These are phyloP conservation scores for Zaprionus africanus DNA, from an alignment of 1,140 invertebrate species.

Conservation along the genomic window DNA sequence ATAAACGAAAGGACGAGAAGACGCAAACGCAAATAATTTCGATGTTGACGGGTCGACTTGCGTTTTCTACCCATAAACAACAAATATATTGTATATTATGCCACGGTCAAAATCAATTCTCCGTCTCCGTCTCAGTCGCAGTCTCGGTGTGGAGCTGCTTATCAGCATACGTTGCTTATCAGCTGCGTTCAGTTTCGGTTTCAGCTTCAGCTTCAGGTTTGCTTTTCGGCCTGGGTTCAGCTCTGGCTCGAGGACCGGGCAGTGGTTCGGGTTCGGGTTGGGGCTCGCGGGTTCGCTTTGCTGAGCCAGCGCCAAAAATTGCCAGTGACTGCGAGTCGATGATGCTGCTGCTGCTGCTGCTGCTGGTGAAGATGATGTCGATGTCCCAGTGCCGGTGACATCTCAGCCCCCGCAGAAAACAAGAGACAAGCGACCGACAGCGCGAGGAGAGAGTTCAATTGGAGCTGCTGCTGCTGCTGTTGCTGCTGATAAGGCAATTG, in stretches of 20 bases:
- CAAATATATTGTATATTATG: constrained; percentile 60
- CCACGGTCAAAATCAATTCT: constrained; percentile 55
- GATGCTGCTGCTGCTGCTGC: constrained; percentile 12
- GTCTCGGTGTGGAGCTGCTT: constrained; percentile 40
- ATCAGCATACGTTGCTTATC: constrained; percentile 72
- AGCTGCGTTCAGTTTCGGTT: constrained; percentile 35
- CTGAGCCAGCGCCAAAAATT: constrained; percentile 55
- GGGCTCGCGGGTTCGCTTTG: constrained; percentile 38
- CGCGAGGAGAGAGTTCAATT: constrained; percentile 47
- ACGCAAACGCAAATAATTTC: constrained; percentile 84
- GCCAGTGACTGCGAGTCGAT: constrained; percentile 42
- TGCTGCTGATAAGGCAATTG: constrained; percentile 61
- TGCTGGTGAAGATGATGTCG: constrained; percentile 49
- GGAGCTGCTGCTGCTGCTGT: constrained; percentile 5
- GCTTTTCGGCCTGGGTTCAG: constrained; percentile 21
- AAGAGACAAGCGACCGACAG: constrained; percentile 4
- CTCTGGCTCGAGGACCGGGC: constrained; percentile 30
- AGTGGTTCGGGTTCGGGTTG: constrained; percentile 14
- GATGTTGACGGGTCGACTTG: constrained; percentile 82
- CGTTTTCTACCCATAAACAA: constrained; percentile 84
- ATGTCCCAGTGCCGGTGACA: constrained; percentile 55
- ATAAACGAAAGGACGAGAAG: constrained; percentile 82
- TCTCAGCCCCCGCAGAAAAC: constrained; percentile 58
- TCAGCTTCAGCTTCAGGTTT: constrained; percentile 29
- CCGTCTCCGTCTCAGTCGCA: constrained; percentile 12